Percentiles rank a stretch among this genome's conserved stretches.
phyloP scores from a whole-genome alignment of 2,797 vertebrate genomes.

The Paramormyrops hopkinsi region DNA sequence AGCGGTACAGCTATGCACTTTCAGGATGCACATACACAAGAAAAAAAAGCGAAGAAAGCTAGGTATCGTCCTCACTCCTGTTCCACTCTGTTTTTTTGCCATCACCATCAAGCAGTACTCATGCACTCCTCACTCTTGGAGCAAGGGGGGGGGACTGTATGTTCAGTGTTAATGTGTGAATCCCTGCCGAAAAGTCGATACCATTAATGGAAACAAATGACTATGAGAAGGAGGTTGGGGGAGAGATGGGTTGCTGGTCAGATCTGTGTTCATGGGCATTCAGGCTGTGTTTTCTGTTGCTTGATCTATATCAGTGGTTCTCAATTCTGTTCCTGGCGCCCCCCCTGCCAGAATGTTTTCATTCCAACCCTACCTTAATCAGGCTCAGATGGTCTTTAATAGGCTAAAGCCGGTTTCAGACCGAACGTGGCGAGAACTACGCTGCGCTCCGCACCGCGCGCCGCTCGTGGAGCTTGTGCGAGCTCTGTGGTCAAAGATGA shows the following conservation, averaged over 20 bases:
- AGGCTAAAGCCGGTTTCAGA: no score
- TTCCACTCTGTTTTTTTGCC: slow-evolving; percentile 13
- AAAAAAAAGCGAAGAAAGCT: slow-evolving; percentile 15
- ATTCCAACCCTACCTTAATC: no score
- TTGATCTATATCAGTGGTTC: background rate
- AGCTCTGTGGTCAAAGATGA: no score
- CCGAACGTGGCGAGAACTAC: no score
- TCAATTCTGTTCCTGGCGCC: no score
- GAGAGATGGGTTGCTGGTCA: background rate
- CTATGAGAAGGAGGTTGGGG: background rate
- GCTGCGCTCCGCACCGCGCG: no score
- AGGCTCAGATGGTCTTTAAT: no score
- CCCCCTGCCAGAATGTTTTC: no score
- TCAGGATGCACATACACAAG: slow-evolving; percentile 17
- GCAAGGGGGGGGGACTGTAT: background rate
- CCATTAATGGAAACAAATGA: background rate
- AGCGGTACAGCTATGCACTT: background rate
- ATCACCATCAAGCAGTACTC: background rate
- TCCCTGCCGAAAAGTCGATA: background rate
- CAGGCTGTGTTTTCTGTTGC: background rate
- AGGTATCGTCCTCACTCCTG: background rate
- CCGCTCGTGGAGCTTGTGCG: no score
- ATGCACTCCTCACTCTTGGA: background rate
- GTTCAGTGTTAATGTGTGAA: background rate
- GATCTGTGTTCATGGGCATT: background rate